A percentile compares a stretch with the other conserved stretches of the same genome.
These are phyloP conservation scores for Erannis defoliaria DNA, from an alignment of 2,888 invertebrate genomes.

Conservation along the genomic window DNA sequence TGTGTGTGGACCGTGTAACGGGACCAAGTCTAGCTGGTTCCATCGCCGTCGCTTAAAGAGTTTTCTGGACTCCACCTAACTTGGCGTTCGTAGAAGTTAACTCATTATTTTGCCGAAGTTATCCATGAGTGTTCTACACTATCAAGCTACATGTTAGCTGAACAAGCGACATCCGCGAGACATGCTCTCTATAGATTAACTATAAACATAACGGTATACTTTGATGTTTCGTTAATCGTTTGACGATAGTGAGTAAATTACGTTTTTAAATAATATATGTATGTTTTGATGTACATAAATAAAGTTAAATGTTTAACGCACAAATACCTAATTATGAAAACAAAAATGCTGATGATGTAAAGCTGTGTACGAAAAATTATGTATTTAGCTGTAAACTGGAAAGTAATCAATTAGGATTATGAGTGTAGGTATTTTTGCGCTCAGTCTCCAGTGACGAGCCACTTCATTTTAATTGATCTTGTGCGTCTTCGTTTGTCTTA, in stretches of 20 bases:
- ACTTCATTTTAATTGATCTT: constrained; percentile 41
- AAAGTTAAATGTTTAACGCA: constrained; percentile 86
- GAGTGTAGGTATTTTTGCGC: constrained; percentile 67
- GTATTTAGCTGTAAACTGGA: constrained; percentile 82
- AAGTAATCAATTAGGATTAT: constrained; percentile 73
- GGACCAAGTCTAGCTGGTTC: constrained; percentile 37
- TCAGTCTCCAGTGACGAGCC: constrained; percentile 62
- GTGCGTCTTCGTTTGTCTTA: constrained; percentile 13
- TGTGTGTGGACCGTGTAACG: constrained; percentile 8
- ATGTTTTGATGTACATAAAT: constrained; percentile 86
- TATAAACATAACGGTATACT: constrained; percentile 58
- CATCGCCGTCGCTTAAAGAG: constrained; percentile 10
- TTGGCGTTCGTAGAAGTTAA: constrained; percentile 71
- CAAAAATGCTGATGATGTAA: constrained; percentile 73
- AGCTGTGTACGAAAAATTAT: constrained; percentile 74
- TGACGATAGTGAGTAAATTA: constrained; percentile 79
- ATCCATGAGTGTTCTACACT: constrained; percentile 55
- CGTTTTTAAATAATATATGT: constrained; percentile 81
- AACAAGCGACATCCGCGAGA: constrained; percentile 22
- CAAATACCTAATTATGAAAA: constrained; percentile 75
- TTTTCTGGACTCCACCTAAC: constrained; percentile 47
- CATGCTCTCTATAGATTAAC: constrained; percentile 67
- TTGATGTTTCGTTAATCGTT: constrained; percentile 75
- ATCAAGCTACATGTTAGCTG: constrained; percentile 48
- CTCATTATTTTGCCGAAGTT: constrained; percentile 61